These are phyloP conservation scores for Potamarius usumacintae DNA, from an alignment of 2,113 vertebrate genomes.

Conservation along the genomic window DNA sequence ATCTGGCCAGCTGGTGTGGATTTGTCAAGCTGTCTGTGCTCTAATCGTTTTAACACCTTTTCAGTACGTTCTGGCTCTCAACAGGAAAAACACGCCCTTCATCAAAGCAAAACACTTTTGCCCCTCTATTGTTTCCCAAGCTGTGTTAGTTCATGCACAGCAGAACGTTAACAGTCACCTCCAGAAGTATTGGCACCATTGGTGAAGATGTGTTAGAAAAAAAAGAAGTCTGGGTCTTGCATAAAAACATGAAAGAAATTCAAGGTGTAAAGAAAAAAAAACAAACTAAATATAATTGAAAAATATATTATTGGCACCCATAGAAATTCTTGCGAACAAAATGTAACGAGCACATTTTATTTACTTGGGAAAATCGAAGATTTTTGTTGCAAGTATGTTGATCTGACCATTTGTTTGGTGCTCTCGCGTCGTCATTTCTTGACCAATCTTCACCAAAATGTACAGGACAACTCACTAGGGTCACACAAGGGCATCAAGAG, in stretches of 20 bases:
- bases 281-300: neutral
- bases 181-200: neutral
- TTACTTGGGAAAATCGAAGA: too few relatives aligned
- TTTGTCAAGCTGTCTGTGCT: neutral
- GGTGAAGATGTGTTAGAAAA: neutral
- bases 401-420: too few relatives aligned
- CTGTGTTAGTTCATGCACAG: neutral
- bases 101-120: neutral
- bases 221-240: neutral
- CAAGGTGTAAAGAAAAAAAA: too few relatives aligned
- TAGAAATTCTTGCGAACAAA: neutral
- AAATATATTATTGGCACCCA: neutral
- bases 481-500: too few relatives aligned
- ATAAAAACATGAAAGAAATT: neutral
- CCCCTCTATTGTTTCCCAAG: neutral
- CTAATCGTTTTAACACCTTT: neutral
- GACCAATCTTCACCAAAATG: too few relatives aligned
- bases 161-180: neutral
- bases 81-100: conserved; percentile 28
- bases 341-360: neutral
- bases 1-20: neutral
- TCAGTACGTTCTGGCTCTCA: neutral
- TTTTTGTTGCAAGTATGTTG: neutral
- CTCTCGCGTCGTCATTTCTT: too few relatives aligned
- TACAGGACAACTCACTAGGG: too few relatives aligned